Conservation (phyloP, 2,113 vertebrate genomes). For the Alethe diademata region DNA sequence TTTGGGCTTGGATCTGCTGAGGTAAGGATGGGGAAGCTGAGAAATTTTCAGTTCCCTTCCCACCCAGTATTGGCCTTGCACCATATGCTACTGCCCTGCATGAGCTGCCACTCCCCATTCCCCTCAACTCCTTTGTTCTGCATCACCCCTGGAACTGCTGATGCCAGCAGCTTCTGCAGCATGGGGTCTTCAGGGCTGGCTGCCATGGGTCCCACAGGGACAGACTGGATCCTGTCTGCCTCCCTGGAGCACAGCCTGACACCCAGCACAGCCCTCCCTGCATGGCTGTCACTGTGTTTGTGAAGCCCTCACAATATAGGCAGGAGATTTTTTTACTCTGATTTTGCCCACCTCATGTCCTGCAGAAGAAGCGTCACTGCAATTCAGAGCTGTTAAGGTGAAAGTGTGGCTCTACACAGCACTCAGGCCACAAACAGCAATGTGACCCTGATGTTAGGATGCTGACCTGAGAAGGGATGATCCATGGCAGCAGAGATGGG, state of each 20-base stretch:
- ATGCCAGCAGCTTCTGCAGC: background rate
- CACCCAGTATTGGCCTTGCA: rapidly evolving
- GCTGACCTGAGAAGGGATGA: background rate
- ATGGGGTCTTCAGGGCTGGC: background rate
- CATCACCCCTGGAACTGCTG: too few relatives aligned
- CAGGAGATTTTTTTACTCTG: background rate
- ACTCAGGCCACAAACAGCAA: background rate
- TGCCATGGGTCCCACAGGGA: background rate
- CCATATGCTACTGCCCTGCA: rapidly evolving
- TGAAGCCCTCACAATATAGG: background rate
- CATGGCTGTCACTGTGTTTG: rapidly evolving
- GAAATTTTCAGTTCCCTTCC: slow-evolving; percentile 1
- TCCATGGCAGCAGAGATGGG: background rate
- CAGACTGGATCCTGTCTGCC: background rate
- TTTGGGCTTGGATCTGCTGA: background rate
- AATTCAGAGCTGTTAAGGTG: background rate
- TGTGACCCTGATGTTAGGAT: background rate
- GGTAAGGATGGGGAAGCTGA: background rate
- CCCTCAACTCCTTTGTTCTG: background rate
- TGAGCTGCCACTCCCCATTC: background rate
- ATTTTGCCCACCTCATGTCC: background rate
- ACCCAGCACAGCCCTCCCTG: background rate
- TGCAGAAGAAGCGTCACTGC: background rate
- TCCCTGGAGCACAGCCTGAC: background rate
- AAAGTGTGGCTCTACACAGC: background rate